Evolutionary conservation across 2,113 vertebrate genomes (phyloP).

Genomic region (Symphodus melops): DNA sequence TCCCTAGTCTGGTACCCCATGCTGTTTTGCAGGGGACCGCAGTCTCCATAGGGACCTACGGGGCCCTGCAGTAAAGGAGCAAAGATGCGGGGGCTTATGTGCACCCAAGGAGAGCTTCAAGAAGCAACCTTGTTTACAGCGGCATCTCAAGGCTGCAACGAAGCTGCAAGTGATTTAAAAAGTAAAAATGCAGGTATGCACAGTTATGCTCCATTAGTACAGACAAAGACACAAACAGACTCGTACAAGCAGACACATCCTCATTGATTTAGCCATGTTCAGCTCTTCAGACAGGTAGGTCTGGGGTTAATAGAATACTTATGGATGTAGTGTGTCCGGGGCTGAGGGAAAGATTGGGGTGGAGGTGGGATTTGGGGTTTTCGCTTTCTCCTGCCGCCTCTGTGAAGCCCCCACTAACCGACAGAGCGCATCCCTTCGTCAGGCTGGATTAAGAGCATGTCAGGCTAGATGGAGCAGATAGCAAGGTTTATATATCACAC

Average conservation of each 20-base stretch:
- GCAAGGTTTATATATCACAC: conserved; percentile 52
- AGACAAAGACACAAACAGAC: conserved; percentile 47
- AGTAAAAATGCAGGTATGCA: conserved; percentile 32
- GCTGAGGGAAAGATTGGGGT: conserved; percentile 66
- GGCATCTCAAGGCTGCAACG: conserved; percentile 44
- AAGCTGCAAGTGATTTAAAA: conserved; percentile 7
- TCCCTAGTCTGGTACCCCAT: conserved; percentile 11
- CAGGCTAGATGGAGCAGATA: conserved; percentile 65
- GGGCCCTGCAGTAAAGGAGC: conserved; percentile 35
- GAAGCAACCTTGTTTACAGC: conserved; percentile 54
- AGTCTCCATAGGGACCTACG: conserved; percentile 24
- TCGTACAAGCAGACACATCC: conserved; percentile 18
- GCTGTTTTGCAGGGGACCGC: conserved; percentile 45
- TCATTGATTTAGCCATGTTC: conserved; percentile 62
- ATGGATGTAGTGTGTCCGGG: conserved; percentile 65
- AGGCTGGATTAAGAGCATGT: conserved; percentile 73
- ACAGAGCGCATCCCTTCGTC: conserved; percentile 71
- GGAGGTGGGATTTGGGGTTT: conserved; percentile 72
- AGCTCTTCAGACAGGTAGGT: conserved; percentile 68
- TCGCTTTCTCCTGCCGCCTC: conserved; percentile 43
- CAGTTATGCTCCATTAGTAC: conserved; percentile 36
- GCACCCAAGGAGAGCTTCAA: conserved; percentile 37
- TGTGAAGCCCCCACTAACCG: conserved; percentile 65
- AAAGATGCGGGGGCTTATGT: neutral
- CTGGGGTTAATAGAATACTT: conserved; percentile 81